A percentile compares a stretch with the other conserved stretches of the same genome.
Evolutionary conservation across 2,113 vertebrate species (phyloP).

Genomic region (Thinocorus orbignyianus): DNA sequence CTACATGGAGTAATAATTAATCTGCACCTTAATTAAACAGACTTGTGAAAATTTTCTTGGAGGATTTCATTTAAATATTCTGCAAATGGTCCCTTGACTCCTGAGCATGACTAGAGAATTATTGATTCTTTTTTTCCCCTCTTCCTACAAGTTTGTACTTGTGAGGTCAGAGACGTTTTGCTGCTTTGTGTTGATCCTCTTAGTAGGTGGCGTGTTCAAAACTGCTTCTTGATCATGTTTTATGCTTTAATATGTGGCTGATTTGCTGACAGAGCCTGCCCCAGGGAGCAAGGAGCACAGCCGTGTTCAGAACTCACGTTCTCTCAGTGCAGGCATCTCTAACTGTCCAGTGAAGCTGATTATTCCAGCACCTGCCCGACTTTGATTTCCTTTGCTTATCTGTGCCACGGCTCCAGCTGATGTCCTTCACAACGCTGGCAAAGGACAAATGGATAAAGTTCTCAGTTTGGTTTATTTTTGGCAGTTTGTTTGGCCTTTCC

Average conservation of each 20-base stretch:
- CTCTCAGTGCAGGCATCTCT: neutral
- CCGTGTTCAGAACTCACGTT: neutral
- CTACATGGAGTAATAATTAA: conserved; percentile 41
- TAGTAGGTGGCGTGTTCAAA: neutral
- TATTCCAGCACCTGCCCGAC: neutral
- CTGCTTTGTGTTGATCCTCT: neutral
- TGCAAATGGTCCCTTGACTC: neutral
- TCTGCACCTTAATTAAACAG: conserved; percentile 61
- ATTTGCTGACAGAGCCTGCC: neutral
- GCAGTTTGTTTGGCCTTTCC: neutral
- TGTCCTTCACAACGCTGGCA: neutral
- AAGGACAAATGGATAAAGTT: neutral
- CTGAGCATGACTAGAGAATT: neutral
- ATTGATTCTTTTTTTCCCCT: neutral
- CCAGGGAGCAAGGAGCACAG: neutral
- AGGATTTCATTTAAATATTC: conserved; percentile 26
- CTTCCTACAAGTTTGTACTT: neutral
- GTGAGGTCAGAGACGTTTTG: neutral
- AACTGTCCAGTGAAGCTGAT: neutral
- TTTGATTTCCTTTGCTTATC: neutral
- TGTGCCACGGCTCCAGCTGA: neutral
- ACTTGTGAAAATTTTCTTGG: conserved; percentile 14
- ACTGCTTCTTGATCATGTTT: neutral
- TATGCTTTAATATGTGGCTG: neutral
- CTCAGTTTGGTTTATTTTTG: neutral